phyloP scores from a whole-genome alignment of 2,888 invertebrate genomes.

The Yponomeuta evonymella region DNA sequence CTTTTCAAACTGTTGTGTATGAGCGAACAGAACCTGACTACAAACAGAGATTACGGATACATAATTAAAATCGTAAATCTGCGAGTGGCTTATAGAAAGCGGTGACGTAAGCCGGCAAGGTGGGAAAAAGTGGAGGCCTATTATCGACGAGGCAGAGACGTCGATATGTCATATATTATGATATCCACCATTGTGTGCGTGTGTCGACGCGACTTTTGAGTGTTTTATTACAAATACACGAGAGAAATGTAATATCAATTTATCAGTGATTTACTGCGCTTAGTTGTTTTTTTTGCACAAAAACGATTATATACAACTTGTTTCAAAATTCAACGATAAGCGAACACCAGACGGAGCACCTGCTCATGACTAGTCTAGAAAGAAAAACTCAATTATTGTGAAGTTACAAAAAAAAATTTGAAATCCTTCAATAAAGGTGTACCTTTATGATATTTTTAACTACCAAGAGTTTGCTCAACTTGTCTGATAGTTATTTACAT shows the following conservation, averaged over 20 bases:
- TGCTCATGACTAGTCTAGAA: too few relatives aligned
- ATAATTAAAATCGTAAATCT: constrained; percentile 53
- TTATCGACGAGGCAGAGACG: constrained; percentile 23
- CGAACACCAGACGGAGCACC: too few relatives aligned
- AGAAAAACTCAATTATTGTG: too few relatives aligned
- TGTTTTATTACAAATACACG: not conserved
- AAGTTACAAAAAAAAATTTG: too few relatives aligned
- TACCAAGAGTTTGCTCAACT: too few relatives aligned
- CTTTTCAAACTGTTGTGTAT: too few relatives aligned
- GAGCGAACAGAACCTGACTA: too few relatives aligned
- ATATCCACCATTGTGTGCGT: not conserved
- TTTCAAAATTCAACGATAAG: too few relatives aligned
- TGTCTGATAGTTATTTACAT: too few relatives aligned
- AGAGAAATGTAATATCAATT: not conserved
- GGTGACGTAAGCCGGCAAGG: constrained; percentile 37
- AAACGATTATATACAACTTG: not conserved
- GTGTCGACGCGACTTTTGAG: not conserved
- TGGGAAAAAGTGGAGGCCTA: not conserved
- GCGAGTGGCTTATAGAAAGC: constrained; percentile 46
- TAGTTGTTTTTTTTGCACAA: not conserved
- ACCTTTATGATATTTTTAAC: too few relatives aligned
- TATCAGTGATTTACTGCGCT: not conserved
- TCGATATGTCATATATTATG: constrained; percentile 4
- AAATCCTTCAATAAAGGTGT: too few relatives aligned
- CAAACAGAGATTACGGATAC: constrained; percentile 24